Base-by-base conservation (phyloP, 2,888 invertebrate genomes). In the Phlogophora meticulosa region DNA sequence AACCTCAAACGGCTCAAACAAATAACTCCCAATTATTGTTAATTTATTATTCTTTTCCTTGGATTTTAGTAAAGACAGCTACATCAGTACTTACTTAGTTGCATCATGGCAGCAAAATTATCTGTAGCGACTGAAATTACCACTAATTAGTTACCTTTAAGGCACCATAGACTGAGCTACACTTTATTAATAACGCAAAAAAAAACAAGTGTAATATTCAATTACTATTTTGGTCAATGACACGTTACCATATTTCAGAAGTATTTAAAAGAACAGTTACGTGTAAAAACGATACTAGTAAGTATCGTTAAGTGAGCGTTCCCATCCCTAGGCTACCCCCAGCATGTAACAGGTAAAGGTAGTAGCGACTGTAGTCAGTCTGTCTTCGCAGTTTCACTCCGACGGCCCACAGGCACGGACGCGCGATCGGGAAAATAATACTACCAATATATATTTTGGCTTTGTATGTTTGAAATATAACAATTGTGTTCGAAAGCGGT, bases 291-390 rank as follows among this genome's bases (percentile, higher is more conserved):
- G 83, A 36, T 70, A 59, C n/a, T n/a, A n/a, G n/a, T n/a, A n/a
- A n/a, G 75, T 55, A 45, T 51, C 46, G 32, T 42, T 42, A 28
- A 38, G 22, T 5, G 10, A 28, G 13, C 34, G 20, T 56, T 70
- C 59, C 71, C 79, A 73, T 43, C 85, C 76, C 74, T 79, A 76
- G 7, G 10, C 64, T 85, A 72, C 84, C 86, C 83, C 78, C 77
- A 72, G 80, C 85, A 89, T 88, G 93, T 93, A 94, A 94, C 94
- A 94, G 94, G 94, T 94, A 93, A 89, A 90, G 88, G 88, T 88
- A 84, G 65, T 65, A 53, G 81, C 79, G 69, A 81, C 81, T 79
- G 80, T 76, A 70, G 77, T 34, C 76, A 65, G 69, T 70, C 75
- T 61, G 63, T 72, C 75, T 75, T 78, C 65, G 74, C 88, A 91